phyloP scores from a whole-genome alignment of 37 sponge, comb jelly and placozoan genomes.

The Mnemiopsis leidyi region DNA sequence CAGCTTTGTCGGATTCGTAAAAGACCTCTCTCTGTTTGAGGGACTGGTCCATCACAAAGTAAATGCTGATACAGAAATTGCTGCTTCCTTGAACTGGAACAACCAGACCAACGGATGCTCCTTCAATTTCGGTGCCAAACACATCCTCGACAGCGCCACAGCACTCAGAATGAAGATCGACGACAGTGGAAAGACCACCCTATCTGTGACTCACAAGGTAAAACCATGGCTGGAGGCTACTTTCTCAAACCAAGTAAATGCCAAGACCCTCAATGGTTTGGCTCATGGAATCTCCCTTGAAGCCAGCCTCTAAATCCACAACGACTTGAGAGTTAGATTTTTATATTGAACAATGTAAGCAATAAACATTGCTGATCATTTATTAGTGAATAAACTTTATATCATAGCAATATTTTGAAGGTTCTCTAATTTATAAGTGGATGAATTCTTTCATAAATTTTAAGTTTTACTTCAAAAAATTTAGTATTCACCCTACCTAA shows the following conservation, averaged over 20 bases:
- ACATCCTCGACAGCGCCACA: constrained; percentile 31
- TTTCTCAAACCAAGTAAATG: constrained; percentile 57
- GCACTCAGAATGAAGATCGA: constrained; percentile 45
- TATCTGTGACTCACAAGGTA: constrained; percentile 34
- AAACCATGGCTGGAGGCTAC: constrained; percentile 63
- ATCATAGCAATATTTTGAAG: neutral
- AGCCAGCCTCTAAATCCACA: constrained; percentile 33
- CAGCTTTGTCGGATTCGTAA: constrained; percentile 7
- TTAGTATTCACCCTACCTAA: too few species aligned
- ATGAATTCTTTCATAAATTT: neutral
- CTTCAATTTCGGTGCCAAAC: constrained; percentile 63
- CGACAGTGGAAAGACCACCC: constrained; percentile 16
- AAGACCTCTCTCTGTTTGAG: constrained; percentile 34
- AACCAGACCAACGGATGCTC: constrained; percentile 17
- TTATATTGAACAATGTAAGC: neutral
- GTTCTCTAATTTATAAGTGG: neutral
- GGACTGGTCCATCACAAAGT: constrained; percentile 51
- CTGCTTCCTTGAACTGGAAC: constrained; percentile 45
- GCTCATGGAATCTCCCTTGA: constrained; percentile 43
- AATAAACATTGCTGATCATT: neutral
- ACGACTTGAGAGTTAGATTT: neutral
- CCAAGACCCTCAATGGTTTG: constrained; percentile 37
- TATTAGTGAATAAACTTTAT: neutral
- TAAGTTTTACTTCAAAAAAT: neutral
- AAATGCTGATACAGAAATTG: constrained; percentile 26